Conservation (phyloP, 2,797 vertebrate genomes). For the Tapirus indicus region DNA sequence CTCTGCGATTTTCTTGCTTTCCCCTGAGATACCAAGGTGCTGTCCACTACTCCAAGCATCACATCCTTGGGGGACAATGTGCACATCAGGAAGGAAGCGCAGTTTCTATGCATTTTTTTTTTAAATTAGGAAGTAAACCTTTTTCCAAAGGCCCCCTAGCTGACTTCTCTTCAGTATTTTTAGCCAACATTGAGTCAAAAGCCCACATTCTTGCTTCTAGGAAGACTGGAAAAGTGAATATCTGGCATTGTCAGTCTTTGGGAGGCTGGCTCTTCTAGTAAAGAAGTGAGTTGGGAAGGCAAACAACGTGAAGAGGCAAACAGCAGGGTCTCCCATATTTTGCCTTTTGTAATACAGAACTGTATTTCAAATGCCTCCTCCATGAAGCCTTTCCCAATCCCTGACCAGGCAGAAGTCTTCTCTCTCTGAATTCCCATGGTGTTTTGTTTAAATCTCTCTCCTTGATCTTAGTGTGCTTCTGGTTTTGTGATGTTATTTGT, state of each 20-base stretch:
- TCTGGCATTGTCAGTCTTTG: neutral
- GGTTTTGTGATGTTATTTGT: neutral
- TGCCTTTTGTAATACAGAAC: neutral
- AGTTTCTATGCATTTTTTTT: neutral
- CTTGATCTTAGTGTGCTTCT: neutral
- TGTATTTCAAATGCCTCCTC: neutral
- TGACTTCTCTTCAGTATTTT: neutral
- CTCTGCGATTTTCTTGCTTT: constrained; percentile 30
- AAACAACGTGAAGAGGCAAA: neutral
- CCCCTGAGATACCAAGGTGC: neutral
- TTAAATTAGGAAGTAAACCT: neutral
- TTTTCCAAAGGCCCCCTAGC: neutral
- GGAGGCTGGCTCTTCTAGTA: neutral
- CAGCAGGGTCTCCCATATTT: neutral
- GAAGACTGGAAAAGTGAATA: neutral
- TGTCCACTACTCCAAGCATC: neutral
- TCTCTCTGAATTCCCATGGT: neutral
- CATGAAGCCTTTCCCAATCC: neutral
- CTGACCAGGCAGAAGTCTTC: neutral
- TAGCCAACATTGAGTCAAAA: neutral
- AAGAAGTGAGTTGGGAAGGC: neutral
- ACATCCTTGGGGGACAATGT: neutral
- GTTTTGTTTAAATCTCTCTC: neutral
- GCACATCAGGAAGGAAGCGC: neutral
- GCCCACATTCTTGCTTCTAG: neutral